Evolutionary conservation across 2,888 invertebrate species (phyloP).

Genomic region (Drosophila neoperkinsi): DNA sequence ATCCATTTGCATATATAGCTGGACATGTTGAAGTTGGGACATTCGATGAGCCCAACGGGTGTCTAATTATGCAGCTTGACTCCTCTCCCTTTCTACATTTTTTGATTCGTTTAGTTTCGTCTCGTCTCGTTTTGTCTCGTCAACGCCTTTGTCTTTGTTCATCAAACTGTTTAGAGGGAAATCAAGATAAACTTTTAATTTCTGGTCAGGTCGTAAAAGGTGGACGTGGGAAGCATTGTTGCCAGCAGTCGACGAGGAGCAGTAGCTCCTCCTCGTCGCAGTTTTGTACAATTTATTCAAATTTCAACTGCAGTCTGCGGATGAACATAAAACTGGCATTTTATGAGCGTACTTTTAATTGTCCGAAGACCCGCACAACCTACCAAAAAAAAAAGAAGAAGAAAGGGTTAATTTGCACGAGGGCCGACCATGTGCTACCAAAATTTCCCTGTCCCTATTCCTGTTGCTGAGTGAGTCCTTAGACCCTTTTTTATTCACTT

Average conservation of each 20-base stretch:
- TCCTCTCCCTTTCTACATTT: background rate
- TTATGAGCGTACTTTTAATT: slow-evolving; percentile 76
- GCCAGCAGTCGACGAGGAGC: slow-evolving; percentile 20
- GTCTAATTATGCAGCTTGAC: slow-evolving; percentile 75
- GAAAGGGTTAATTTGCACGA: slow-evolving; percentile 76
- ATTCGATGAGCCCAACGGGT: slow-evolving; percentile 52
- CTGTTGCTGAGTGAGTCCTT: slow-evolving; percentile 54
- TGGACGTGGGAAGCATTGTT: slow-evolving; percentile 71
- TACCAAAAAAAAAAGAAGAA: background rate
- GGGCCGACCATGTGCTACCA: slow-evolving; percentile 63
- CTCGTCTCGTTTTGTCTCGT: slow-evolving; percentile 34
- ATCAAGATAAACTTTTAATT: slow-evolving; percentile 82
- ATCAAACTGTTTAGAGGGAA: slow-evolving; percentile 77
- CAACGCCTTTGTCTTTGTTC: slow-evolving; percentile 68
- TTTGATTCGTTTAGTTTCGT: slow-evolving; percentile 12
- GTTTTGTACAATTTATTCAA: slow-evolving; percentile 82
- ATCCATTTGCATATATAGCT: slow-evolving; percentile 56
- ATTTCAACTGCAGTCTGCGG: slow-evolving; percentile 75
- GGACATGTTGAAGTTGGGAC: slow-evolving; percentile 29
- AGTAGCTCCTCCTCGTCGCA: slow-evolving; percentile 36
- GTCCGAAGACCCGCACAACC: slow-evolving; percentile 41
- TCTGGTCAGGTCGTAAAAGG: slow-evolving; percentile 72
- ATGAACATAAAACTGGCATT: slow-evolving; percentile 73
- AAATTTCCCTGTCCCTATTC: slow-evolving; percentile 15
- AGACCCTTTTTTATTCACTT: slow-evolving; percentile 74